Evolutionary conservation across 2,113 vertebrate genomes (phyloP).

Genomic region (Elgaria multicarinata): DNA sequence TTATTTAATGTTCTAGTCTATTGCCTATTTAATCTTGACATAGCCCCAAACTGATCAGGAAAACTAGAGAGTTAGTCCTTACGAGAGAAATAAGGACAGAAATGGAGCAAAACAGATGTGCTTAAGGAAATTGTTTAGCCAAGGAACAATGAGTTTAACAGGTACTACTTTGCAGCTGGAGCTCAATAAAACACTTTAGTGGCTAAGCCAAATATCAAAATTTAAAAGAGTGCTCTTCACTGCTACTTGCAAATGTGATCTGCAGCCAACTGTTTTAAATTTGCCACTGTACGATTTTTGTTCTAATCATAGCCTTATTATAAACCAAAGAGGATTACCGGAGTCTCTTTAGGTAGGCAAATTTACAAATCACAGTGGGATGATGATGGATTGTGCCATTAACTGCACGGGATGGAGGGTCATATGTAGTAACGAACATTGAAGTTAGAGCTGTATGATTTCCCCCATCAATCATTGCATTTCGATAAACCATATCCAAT

Average conservation of each 20-base stretch:
- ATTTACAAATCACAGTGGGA: slow-evolving; percentile 46
- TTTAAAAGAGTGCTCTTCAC: slow-evolving; percentile 45
- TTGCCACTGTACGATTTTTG: slow-evolving; percentile 31
- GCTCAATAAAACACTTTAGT: slow-evolving; percentile 42
- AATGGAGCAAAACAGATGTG: slow-evolving; percentile 11
- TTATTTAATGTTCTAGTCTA: background rate
- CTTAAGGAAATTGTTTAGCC: slow-evolving; percentile 1
- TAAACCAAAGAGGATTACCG: slow-evolving; percentile 53
- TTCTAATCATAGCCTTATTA: slow-evolving; percentile 45
- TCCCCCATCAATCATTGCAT: background rate
- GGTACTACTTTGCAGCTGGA: slow-evolving; percentile 61
- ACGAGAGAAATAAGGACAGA: background rate
- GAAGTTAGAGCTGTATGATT: slow-evolving; percentile 9
- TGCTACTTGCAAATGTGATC: slow-evolving; percentile 48
- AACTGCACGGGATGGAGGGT: background rate
- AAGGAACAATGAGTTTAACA: slow-evolving; percentile 49
- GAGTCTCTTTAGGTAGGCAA: slow-evolving; percentile 45
- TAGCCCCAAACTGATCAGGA: background rate
- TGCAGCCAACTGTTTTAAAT: slow-evolving; percentile 49
- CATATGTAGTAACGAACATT: slow-evolving; percentile 20
- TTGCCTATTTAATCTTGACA: background rate
- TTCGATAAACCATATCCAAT: background rate
- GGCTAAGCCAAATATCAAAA: slow-evolving; percentile 50
- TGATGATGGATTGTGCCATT: slow-evolving; percentile 41
- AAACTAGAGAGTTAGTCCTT: slow-evolving; percentile 32